Evolutionary conservation across 1,140 invertebrate species (phyloP), one percentile per base, ranked within the genome.

Genomic region (Drosophila littoralis): DNA sequence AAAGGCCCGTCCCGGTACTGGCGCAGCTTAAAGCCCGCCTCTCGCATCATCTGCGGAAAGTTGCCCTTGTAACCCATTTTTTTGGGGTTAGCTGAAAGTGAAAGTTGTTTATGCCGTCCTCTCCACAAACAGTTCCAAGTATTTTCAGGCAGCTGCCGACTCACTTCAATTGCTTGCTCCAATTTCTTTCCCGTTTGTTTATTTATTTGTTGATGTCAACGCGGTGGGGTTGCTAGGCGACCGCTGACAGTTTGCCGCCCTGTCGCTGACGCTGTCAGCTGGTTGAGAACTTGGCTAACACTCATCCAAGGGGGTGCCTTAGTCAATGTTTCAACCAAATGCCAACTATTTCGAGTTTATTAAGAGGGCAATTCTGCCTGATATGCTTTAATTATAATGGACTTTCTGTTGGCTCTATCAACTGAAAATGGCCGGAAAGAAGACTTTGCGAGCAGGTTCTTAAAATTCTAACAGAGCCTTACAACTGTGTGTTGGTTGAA

Each of bases 31-130:
- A 92, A 92, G 40, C 91, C 91, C 38, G 84, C 75, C 7, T 84
- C 85, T 5, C 91, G 75, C 54, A 90, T 89, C 50, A 92, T 63
- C 67, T 92, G 88, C 32, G 91, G 84, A 81, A 79, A 89, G 43
- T 90, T 72, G 65, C 61, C 54, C 43, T 88, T 89, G 60, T 84
- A 67, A 40, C 75, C 70, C 85, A 89, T 89, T 64, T 36, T n/a
- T 54, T 28, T 28, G 22, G 22, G 58, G 38, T 38, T 54, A 58
- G 63, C 42, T 43, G 59, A 51, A 71, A 75, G 17, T 9, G 68
- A 86, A 65, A 77, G 81, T 71, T 77, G 66, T 81, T 84, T 73
- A 77, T 52, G 45, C 42, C 52, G 50, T 72, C 77, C 69, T 81
- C 74, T 63, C 35, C 22, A 28, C 22, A 28, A 28, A 5, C 3